Evolutionary conservation across 2,113 vertebrate species (phyloP).

Genomic region (Mus musculus): GRCm39 chr2:59943001-59943500

Average conservation of each 20-base stretch:
- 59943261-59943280: background rate
- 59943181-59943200: too few relatives aligned
- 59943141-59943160: too few relatives aligned
- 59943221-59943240: too few relatives aligned
- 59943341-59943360: background rate
- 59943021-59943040: background rate
- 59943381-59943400: background rate
- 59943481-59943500: background rate
- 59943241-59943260: too few relatives aligned
- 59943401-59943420: background rate
- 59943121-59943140: too few relatives aligned
- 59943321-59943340: background rate
- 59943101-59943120: background rate
- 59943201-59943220: too few relatives aligned
- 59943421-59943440: background rate
- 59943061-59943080: background rate
- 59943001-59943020: background rate
- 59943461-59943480: too few relatives aligned
- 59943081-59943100: background rate
- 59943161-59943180: too few relatives aligned
- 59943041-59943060: background rate
- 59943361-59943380: background rate
- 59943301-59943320: background rate
- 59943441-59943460: background rate
- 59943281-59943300: background rate